Percentiles rank a stretch among this genome's conserved stretches.
These are phyloP conservation scores for Thelaira solivaga DNA, from an alignment of 2,888 invertebrate genomes.

Conservation along the genomic window DNA sequence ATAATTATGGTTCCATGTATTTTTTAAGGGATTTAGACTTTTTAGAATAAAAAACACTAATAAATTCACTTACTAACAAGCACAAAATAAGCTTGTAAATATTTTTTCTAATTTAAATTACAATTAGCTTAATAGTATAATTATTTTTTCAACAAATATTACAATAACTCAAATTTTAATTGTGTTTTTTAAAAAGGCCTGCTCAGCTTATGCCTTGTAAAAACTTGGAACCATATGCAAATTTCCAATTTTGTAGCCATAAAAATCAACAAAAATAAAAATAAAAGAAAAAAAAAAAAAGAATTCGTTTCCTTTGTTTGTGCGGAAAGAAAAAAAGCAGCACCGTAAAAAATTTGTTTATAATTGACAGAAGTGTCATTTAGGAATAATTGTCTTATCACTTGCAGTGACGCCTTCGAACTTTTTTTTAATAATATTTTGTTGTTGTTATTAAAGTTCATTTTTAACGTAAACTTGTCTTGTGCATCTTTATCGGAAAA, in stretches of 20 bases:
- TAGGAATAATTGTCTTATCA: constrained; percentile 73
- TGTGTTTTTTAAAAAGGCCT: too few species aligned
- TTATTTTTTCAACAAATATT: too few species aligned
- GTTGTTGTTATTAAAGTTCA: constrained; percentile 35
- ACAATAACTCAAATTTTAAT: too few species aligned
- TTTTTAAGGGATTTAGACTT: too few species aligned
- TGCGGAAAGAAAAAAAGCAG: constrained; percentile 8
- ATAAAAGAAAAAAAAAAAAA: constrained; percentile 20
- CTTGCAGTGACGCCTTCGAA: constrained; percentile 70
- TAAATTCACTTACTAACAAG: too few species aligned
- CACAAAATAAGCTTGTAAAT: too few species aligned
- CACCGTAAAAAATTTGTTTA: constrained; percentile 57
- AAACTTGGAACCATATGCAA: too few species aligned
- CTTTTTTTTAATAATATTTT: constrained; percentile 68
- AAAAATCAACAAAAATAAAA: constrained; percentile 24
- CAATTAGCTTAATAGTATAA: too few species aligned
- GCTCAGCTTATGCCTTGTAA: too few species aligned
- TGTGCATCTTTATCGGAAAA: not conserved
- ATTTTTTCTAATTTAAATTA: too few species aligned
- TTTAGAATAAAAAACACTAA: too few species aligned
- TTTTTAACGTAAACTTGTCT: not conserved
- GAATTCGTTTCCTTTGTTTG: constrained; percentile 31
- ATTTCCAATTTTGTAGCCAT: constrained; percentile 14
- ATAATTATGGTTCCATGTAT: too few species aligned
- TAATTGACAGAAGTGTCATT: constrained; percentile 69